Evolutionary conservation across 2,888 invertebrate species (phyloP).

Genomic region (Exocentrus adspersus): DNA sequence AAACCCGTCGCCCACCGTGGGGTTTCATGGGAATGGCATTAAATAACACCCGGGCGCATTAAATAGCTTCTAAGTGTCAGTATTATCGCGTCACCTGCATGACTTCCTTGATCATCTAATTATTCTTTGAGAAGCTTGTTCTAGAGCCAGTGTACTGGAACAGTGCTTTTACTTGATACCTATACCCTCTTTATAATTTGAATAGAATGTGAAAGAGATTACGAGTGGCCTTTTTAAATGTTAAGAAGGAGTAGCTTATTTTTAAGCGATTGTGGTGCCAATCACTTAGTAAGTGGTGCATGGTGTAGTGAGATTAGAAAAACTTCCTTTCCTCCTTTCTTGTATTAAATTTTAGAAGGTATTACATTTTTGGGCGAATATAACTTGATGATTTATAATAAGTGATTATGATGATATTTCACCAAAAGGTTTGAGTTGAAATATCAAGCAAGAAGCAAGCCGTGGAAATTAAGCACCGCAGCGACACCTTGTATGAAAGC

Average conservation of each 20-base stretch:
- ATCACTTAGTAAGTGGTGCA: background rate
- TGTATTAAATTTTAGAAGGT: too few species aligned
- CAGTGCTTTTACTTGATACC: background rate
- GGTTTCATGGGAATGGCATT: constrained; percentile 35
- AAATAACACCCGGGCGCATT: constrained; percentile 30
- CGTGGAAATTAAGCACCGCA: background rate
- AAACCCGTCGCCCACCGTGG: background rate
- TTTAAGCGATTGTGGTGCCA: background rate
- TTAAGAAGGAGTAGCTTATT: background rate
- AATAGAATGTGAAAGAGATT: constrained; percentile 8
- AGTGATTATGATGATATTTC: too few species aligned
- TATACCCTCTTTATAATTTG: constrained; percentile 9
- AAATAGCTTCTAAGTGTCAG: constrained; percentile 30
- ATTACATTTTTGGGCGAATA: too few species aligned
- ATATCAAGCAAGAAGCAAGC: too few species aligned
- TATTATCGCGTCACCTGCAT: constrained; percentile 15
- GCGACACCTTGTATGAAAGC: constrained; percentile 20
- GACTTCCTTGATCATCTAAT: constrained; percentile 17
- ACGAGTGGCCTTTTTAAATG: background rate
- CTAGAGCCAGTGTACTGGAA: constrained; percentile 10
- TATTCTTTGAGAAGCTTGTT: background rate
- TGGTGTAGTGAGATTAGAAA: background rate
- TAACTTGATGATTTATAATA: too few species aligned
- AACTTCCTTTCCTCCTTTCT: too few species aligned
- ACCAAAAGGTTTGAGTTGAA: too few species aligned